Evolutionary conservation across 1,140 invertebrate species (phyloP), one percentile per base, ranked within the genome.

Genomic region (Macrostomum lignano): DNA sequence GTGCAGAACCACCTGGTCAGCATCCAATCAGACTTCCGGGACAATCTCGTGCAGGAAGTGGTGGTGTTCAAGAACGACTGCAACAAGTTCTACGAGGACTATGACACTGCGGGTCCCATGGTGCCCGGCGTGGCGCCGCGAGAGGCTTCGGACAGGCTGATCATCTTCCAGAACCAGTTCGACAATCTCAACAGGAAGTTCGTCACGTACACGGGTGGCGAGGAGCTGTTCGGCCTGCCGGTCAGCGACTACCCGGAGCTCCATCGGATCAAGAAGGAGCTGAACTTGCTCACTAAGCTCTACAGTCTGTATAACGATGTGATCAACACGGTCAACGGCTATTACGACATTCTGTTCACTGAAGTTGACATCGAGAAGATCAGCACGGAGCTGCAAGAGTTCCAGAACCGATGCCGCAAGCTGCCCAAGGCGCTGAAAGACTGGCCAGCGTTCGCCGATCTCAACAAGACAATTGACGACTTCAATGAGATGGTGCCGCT

Each of bases 281-380:
- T 94, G 14, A 88, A 86, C 56, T 58, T 93, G 7, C 60, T 91
- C 2, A 82, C 91, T 56, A 91, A 91, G 49, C 60, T 94, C 1
- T 93, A 93, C 44, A 78, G 81, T 52, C 58, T 93, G 1, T 94
- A 93, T 50, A 91, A 91, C 49, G 74, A 86, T 45, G 84, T 93
- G 0, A 79, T 91, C 36, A 81, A 91, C 48, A 65, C 76, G 40
- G 79, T 94, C 21, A 81, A 72, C 52, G 78, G 76, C 46, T 93
- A 91, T 52, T 82, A 88, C 43, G 81, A 91, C 45, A 91, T 91
- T 46, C 70, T 76, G 0, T 93, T 81, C 81, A 70, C 71, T 20
- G 79, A 88, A 44, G 77, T 91, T 4, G 82, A 93, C 43, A 84
- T 93, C 45, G 82, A 91, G 55, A 76, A 84, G 48, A 91, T 94